These are phyloP conservation scores for Sepioteuthis lessoniana DNA, from an alignment of 2,888 invertebrate species.

Conservation along the genomic window DNA sequence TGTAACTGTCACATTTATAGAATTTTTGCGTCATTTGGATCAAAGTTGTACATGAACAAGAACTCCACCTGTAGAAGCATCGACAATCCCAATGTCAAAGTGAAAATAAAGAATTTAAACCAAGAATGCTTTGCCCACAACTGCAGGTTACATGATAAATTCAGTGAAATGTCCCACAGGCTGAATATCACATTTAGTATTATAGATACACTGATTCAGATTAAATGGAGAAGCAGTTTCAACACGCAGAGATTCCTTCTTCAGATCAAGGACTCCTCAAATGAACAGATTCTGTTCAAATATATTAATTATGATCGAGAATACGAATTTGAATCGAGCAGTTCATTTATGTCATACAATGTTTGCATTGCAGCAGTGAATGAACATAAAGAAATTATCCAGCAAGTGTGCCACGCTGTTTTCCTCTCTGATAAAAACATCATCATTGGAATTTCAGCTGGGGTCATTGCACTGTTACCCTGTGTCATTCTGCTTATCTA, in stretches of 20 bases:
- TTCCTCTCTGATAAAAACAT: conserved; percentile 40
- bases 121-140: background rate
- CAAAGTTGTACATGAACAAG: background rate
- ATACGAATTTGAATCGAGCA: conserved; percentile 51
- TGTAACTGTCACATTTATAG: conserved; percentile 55
- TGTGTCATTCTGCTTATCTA: conserved; percentile 55
- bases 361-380: conserved; percentile 55
- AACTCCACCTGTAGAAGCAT: background rate
- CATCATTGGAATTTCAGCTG: conserved; percentile 61
- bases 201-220: background rate
- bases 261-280: background rate
- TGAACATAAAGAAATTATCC: conserved; percentile 49
- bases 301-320: background rate
- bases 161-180: background rate
- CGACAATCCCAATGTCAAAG: background rate
- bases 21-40: conserved; percentile 24
- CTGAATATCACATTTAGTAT: background rate
- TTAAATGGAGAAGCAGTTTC: conserved; percentile 34
- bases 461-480: conserved; percentile 59
- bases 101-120: background rate
- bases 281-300: background rate
- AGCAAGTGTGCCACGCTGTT: conserved; percentile 45
- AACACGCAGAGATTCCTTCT: background rate
- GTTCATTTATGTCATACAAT: conserved; percentile 51
- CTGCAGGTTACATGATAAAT: background rate